Evolutionary conservation across 1,140 invertebrate genomes (phyloP).

Genomic region (Thaumetopoea pityocampa): DNA sequence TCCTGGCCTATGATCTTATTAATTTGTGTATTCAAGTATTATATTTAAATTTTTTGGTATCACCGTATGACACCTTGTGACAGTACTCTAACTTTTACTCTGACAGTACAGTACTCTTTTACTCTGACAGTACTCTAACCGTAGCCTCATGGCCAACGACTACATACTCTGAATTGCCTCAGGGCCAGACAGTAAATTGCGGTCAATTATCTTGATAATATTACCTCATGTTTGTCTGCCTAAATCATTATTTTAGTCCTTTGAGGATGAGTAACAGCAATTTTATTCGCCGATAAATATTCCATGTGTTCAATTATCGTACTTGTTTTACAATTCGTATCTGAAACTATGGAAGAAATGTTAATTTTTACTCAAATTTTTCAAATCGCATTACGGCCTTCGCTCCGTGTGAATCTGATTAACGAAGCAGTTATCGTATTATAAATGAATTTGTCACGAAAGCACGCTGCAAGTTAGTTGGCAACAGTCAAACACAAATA

Average conservation of each 20-base stretch:
- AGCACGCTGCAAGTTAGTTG: background rate
- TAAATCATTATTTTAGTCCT: background rate
- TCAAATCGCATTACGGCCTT: constrained; percentile 21
- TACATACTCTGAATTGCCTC: too few species aligned
- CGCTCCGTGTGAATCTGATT: constrained; percentile 28
- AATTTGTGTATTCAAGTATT: too few species aligned
- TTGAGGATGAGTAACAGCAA: background rate
- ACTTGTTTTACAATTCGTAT: background rate
- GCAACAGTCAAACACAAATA: background rate
- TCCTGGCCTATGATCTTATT: too few species aligned
- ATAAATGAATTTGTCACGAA: constrained; percentile 35
- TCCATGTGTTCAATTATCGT: background rate
- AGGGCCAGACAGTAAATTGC: too few species aligned
- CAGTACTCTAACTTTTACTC: too few species aligned
- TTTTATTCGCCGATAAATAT: background rate
- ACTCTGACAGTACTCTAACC: too few species aligned
- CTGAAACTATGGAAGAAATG: constrained; percentile 23
- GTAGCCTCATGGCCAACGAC: too few species aligned
- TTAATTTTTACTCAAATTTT: constrained; percentile 9
- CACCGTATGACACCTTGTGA: too few species aligned
- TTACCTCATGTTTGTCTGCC: too few species aligned
- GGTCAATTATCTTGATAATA: too few species aligned
- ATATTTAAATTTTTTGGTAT: too few species aligned
- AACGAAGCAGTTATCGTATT: constrained; percentile 16
- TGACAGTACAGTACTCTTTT: too few species aligned